phyloP scores from a whole-genome alignment of 2,113 vertebrate species.

The Amphilophus citrinellus region DNA sequence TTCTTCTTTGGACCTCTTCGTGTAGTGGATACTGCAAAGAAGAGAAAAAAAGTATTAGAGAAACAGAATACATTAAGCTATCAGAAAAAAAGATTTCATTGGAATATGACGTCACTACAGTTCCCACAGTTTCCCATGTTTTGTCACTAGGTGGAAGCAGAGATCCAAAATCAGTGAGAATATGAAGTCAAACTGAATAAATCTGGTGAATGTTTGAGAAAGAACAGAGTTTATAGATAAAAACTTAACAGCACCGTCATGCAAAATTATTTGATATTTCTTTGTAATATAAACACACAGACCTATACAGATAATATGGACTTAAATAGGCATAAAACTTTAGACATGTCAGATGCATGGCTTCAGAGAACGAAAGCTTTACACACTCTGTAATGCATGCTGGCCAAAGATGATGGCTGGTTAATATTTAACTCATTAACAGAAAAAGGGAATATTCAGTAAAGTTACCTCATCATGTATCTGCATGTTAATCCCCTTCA shows the following conservation, averaged over 20 bases:
- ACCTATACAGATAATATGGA: neutral
- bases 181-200: neutral
- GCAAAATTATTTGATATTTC: neutral
- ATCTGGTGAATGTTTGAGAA: no score
- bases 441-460: neutral
- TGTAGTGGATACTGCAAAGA: slow-evolving; percentile 82
- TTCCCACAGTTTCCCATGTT: neutral
- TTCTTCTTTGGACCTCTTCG: slow-evolving; percentile 85
- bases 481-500: slow-evolving; percentile 90
- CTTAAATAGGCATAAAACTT: no score
- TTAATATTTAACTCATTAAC: neutral
- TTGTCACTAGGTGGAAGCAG: slow-evolving; percentile 48
- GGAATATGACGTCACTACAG: neutral
- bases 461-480: slow-evolving; percentile 86
- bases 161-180: neutral
- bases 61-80: neutral
- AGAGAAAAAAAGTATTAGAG: neutral
- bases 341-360: no score
- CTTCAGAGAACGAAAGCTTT: neutral
- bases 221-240: neutral
- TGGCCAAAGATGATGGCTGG: neutral
- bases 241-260: neutral
- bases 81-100: neutral
- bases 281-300: neutral
- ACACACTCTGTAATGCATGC: neutral